phyloP scores from a whole-genome alignment of 2,888 invertebrate species.

The Brachyptera risi region DNA sequence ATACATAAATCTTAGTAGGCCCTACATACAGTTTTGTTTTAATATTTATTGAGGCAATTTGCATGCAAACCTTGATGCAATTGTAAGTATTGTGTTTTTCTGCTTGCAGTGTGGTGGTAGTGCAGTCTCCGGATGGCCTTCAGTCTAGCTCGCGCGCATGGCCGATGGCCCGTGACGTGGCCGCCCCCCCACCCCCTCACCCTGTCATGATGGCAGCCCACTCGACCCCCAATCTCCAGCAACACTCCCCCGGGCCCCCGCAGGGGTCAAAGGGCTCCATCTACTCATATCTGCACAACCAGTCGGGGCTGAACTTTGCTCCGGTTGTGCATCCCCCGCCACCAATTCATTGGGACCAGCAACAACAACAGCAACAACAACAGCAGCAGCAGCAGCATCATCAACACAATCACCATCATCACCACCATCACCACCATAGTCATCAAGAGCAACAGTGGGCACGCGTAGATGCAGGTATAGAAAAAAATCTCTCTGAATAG shows the following conservation, averaged over 20 bases:
- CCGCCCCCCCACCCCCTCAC: slow-evolving; percentile 13
- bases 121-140: slow-evolving; percentile 9
- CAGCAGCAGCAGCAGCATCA: no score
- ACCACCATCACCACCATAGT: no score
- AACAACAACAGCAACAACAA: slow-evolving; percentile 7
- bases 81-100: no score
- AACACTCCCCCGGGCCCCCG: slow-evolving; percentile 22
- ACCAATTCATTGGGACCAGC: slow-evolving; percentile 8
- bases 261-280: slow-evolving; percentile 30
- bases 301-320: slow-evolving; percentile 40
- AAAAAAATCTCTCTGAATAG: no score
- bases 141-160: background rate
- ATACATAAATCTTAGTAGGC: no score
- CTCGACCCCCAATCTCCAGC: slow-evolving; percentile 47
- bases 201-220: slow-evolving; percentile 46
- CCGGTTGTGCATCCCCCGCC: slow-evolving; percentile 24
- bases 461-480: no score
- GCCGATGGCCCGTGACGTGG: slow-evolving; percentile 18
- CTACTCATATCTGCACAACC: slow-evolving; percentile 41
- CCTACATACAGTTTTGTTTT: no score
- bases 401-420: no score
- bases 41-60: no score
- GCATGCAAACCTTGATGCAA: no score
- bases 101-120: no score
- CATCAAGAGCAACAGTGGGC: no score